A percentile compares a stretch with the other conserved stretches of the same genome.
These are phyloP conservation scores for Drosophila antonietae DNA, from an alignment of 2,888 invertebrate genomes.

Conservation along the genomic window DNA sequence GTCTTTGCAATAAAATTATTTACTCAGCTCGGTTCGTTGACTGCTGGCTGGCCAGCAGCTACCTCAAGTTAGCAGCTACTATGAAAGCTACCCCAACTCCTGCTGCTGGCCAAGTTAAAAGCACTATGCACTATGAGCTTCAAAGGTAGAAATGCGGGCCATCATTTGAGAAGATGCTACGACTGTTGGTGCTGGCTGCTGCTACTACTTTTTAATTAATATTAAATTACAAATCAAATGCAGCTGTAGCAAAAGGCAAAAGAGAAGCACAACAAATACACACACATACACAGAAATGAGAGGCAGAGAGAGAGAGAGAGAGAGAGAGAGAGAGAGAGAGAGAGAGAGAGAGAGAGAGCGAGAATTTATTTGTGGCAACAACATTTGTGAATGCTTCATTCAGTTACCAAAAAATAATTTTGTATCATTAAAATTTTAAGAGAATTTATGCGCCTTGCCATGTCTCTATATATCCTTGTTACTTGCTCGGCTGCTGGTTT, in stretches of 20 bases:
- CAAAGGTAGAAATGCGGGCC: background rate
- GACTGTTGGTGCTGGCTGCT: slow-evolving; percentile 14
- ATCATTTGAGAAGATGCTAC: slow-evolving; percentile 18
- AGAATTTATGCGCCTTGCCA: slow-evolving; percentile 55
- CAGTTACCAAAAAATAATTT: slow-evolving; percentile 56
- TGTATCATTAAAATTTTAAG: slow-evolving; percentile 72
- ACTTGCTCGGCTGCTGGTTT: background rate
- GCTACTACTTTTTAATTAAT: slow-evolving; percentile 67
- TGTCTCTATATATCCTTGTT: background rate
- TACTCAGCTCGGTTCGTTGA: slow-evolving; percentile 58
- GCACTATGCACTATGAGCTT: slow-evolving; percentile 30
- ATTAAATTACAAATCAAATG: slow-evolving; percentile 72
- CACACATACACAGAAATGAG: slow-evolving; percentile 5
- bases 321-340: slow-evolving; percentile 11
- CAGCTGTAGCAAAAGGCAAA: slow-evolving; percentile 22
- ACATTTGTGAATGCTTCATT: slow-evolving; percentile 35
- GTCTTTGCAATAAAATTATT: slow-evolving; percentile 62
- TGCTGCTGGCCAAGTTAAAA: slow-evolving; percentile 13
- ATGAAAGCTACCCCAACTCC: background rate
- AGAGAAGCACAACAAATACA: slow-evolving; percentile 2
- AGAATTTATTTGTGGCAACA: slow-evolving; percentile 47
- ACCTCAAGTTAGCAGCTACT: slow-evolving; percentile 22
- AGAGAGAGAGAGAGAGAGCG: slow-evolving; percentile 4
- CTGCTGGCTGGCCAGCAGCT: slow-evolving; percentile 38
- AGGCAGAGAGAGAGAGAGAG: slow-evolving; percentile 9